A percentile compares a stretch with the other conserved stretches of the same genome.
Evolutionary conservation across 2,113 vertebrate species (phyloP).

Genomic region (Sceloporus undulatus): DNA sequence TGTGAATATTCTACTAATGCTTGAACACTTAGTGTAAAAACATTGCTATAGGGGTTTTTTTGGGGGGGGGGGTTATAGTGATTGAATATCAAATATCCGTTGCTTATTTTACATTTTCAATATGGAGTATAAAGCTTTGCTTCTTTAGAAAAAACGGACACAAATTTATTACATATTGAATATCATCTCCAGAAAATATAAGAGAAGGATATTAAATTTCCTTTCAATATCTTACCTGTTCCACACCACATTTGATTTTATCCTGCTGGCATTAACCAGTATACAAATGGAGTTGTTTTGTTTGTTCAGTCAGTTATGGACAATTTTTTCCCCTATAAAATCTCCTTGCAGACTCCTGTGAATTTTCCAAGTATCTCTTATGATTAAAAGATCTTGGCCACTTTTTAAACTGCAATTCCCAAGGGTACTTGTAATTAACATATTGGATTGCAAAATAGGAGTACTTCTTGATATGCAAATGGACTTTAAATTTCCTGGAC

Average conservation of each 20-base stretch:
- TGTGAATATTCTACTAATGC: conserved; percentile 40
- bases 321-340: not conserved
- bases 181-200: conserved; percentile 4
- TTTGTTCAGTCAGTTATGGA: not conserved
- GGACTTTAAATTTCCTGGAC: too few relatives aligned
- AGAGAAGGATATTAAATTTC: conserved; percentile 23
- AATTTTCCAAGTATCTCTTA: not conserved
- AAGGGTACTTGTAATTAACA: not conserved
- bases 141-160: not conserved
- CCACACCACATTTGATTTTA: conserved; percentile 10
- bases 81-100: not conserved
- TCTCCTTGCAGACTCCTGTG: not conserved
- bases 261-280: not conserved
- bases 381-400: not conserved
- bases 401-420: not conserved
- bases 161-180: conserved; percentile 20
- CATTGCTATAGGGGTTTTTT: not conserved
- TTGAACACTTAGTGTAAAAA: conserved; percentile 29
- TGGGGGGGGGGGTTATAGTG: not conserved
- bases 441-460: not conserved
- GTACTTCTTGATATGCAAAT: too few relatives aligned
- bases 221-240: conserved; percentile 15
- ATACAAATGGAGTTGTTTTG: not conserved
- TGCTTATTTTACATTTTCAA: conserved; percentile 16
- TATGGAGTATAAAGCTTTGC: not conserved